Base-by-base conservation (phyloP, 2,888 invertebrate species). In the Drosophila vallismaia region DNA sequence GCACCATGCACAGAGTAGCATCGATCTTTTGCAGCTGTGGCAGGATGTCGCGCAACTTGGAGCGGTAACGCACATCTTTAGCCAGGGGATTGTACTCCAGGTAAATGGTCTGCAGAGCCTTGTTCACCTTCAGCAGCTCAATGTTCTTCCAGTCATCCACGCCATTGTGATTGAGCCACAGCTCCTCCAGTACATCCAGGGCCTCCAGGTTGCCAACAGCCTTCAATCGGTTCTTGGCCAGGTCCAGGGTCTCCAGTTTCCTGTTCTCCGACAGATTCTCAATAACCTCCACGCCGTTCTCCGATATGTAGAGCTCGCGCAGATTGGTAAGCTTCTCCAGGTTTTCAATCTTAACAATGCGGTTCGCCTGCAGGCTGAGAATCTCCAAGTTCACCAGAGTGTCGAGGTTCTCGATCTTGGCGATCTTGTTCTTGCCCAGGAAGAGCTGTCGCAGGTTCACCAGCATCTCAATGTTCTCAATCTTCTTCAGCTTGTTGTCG, bases 101-200 rank as follows among this genome's bases (percentile, higher is more conserved):
- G 91, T 99, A 99, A 53, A 99, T 94, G 0, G 99, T 99, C 51
- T 92, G 91, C 4, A 97, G 90, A 48, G 94, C 94, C 83, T 93
- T 94, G 91, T 95, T 95, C 0, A 92, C 88, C 19, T 93, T 92
- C 46, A 99, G 92, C 55, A 93, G 93, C 36, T 98, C 96, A 2
- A 99, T 89, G 19, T 95, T 95, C 14, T 93, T 93, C 99, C 99
- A 99, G 49, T 96, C 95, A 46, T 94, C 92, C 46, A 99, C 93
- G 79, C 94, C 93, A 92, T 99, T 99, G 92, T 98, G 95, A 90
- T 99, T 99, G 69, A 98, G 92, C 99, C 99, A 99, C 86, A 99
- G 94, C 92, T 99, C 99, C 88, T 97, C 95, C 73, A 99, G 92
- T n/a, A 95, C 92, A 1, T 81, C 90, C 84, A 99, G 93, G 90